These are phyloP conservation scores for Thermophis baileyi DNA, from an alignment of 2,113 vertebrate genomes.

Conservation along the genomic window DNA sequence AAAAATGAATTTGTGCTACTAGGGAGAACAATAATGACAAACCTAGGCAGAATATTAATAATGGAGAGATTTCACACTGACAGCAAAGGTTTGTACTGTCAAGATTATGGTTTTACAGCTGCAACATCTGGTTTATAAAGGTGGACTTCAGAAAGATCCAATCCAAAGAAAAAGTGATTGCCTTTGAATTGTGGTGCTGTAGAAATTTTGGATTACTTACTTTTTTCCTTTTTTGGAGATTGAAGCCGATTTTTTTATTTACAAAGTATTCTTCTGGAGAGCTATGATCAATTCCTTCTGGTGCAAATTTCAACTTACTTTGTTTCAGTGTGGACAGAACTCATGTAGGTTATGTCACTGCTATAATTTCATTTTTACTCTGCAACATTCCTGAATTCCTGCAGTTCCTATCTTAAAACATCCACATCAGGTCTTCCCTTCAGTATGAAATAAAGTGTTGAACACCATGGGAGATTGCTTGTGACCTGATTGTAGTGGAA, in stretches of 20 bases:
- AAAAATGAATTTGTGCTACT: neutral
- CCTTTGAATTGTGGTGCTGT: neutral
- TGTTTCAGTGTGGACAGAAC: neutral
- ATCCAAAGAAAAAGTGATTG: neutral
- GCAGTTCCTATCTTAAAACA: neutral
- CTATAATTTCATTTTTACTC: neutral
- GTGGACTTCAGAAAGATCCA: neutral
- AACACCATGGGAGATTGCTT: neutral
- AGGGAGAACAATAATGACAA: neutral
- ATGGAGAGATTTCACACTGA: neutral
- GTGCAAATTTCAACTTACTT: neutral
- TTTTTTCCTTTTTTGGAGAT: too few species aligned
- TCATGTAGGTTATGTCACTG: neutral
- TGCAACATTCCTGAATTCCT: neutral
- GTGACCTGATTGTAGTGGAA: neutral
- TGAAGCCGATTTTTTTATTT: neutral
- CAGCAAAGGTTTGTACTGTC: neutral
- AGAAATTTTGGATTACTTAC: too few species aligned
- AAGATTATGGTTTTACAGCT: neutral
- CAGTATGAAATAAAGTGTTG: neutral
- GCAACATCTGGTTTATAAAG: neutral
- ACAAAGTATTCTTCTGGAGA: neutral
- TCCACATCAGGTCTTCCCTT: neutral
- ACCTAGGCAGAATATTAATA: neutral
- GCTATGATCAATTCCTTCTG: neutral